Conservation (phyloP, 2,113 vertebrate species). For the Merops nubicus region DNA sequence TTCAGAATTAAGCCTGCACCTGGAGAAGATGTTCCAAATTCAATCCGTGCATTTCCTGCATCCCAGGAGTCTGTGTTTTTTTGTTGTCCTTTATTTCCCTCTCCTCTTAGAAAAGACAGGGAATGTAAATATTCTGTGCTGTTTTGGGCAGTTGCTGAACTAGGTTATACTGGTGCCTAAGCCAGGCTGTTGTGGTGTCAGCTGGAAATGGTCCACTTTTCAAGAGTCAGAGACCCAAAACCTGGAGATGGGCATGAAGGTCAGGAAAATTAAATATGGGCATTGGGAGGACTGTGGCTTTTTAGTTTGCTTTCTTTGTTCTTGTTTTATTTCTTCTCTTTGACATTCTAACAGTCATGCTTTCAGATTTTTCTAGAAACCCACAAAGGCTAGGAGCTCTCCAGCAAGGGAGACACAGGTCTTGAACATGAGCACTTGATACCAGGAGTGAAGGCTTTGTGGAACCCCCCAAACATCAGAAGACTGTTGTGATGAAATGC, state of each 20-base stretch:
- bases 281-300: background rate
- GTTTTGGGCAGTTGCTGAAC: background rate
- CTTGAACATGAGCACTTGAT: background rate
- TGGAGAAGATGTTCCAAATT: background rate
- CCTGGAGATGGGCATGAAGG: background rate
- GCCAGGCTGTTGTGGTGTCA: constrained; percentile 22
- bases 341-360: background rate
- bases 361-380: background rate
- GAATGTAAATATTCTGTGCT: background rate
- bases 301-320: background rate
- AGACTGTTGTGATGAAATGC: background rate
- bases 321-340: background rate
- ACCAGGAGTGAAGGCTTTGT: background rate
- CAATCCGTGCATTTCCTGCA: background rate
- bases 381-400: background rate
- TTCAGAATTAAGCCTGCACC: background rate
- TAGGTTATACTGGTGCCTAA: background rate
- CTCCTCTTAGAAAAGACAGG: background rate
- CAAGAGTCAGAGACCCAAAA: constrained; percentile 11
- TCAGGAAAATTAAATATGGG: background rate
- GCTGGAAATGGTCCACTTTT: background rate
- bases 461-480: background rate
- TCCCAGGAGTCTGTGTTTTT: background rate
- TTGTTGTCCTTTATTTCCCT: background rate
- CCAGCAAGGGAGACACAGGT: background rate